Evolutionary conservation across 2,113 vertebrate species (phyloP), one percentile per base, ranked within the genome.

Genomic region (Aspidoscelis tigris): DNA sequence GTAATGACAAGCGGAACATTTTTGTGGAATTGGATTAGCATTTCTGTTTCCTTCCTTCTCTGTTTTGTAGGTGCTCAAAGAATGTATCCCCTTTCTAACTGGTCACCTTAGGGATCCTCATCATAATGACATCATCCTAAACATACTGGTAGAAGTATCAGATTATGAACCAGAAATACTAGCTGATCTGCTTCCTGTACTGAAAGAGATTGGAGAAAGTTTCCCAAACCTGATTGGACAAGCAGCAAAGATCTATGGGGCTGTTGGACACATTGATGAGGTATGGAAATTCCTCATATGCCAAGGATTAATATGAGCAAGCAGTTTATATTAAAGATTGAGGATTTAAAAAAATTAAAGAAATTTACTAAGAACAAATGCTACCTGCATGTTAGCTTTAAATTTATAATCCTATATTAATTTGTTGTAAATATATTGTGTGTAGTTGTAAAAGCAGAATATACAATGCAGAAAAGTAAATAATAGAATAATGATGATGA

Each of bases 211-310:
- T 53, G 97, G 96, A 11, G 96, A 98, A 85, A 94, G 90, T 81
- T 96, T 89, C 43, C 96, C 98, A 55, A 90, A 86, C 85, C 89
- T 98, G 66, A 95, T 97, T 86, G 97, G 98, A 89, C 97, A 98
- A 80, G 95, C 96, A 22, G 97, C 97, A 4, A 98, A 97, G 93
- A 97, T 98, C 94, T 98, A 98, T 10, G 96, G 98, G 58, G 96
- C 97, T n/a, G 96, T 99, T 55, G 98, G 97, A 43, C 97, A 92
- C 7, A 92, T 96, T 11, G 95, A 96, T 92, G 97, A 99, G 97
- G 98, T 97, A 92, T 91, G 94, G 89, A 74, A 12, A 70, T 65
- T 11, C 18, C 72, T 82, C 2, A 33, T 80, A 53, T 1, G 24
- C 8, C 2, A 55, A 65, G 22, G 21, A 65, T 61, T 33, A 44